A percentile compares a stretch with the other conserved stretches of the same genome.
Evolutionary conservation across 2,888 invertebrate genomes (phyloP).

Genomic region (Lasioglossum calceatum): DNA sequence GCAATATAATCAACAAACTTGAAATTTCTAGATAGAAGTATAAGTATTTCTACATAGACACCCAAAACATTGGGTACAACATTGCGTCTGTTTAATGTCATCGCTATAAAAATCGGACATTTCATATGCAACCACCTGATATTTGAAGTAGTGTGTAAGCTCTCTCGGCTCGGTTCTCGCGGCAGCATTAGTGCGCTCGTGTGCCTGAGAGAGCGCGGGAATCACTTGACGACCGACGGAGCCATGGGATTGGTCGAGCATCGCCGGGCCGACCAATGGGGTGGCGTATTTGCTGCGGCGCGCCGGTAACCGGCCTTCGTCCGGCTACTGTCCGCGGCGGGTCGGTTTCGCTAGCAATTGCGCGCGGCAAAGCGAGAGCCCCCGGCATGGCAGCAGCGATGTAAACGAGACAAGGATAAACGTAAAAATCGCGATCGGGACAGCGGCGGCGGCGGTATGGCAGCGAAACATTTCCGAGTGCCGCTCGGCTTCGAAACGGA

Average conservation of each 20-base stretch:
- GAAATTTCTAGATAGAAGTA: no score
- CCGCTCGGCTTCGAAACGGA: not conserved
- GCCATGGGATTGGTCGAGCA: conserved; percentile 45
- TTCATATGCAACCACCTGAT: no score
- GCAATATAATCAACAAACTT: no score
- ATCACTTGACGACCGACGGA: conserved; percentile 36
- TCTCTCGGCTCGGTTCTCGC: not conserved
- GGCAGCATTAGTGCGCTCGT: conserved; percentile 4
- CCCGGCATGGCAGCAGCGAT: not conserved
- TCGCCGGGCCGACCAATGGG: conserved; percentile 41
- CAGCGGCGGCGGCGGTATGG: not conserved
- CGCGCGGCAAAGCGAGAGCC: conserved; percentile 41
- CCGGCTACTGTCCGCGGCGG: conserved; percentile 39
- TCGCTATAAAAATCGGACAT: no score
- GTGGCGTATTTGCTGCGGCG: conserved; percentile 32
- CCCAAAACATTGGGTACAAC: no score
- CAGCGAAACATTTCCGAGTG: not conserved
- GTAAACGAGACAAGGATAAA: conserved; percentile 17
- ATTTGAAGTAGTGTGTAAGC: not conserved
- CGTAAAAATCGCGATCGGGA: conserved; percentile 36
- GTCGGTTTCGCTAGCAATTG: conserved; percentile 45
- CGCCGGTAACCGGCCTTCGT: conserved; percentile 58
- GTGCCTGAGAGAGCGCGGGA: not conserved
- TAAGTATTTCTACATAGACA: no score
- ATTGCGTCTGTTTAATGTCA: no score